phyloP scores from a whole-genome alignment of 1,140 invertebrate species.

The Brachionus calyciflorus region DNA sequence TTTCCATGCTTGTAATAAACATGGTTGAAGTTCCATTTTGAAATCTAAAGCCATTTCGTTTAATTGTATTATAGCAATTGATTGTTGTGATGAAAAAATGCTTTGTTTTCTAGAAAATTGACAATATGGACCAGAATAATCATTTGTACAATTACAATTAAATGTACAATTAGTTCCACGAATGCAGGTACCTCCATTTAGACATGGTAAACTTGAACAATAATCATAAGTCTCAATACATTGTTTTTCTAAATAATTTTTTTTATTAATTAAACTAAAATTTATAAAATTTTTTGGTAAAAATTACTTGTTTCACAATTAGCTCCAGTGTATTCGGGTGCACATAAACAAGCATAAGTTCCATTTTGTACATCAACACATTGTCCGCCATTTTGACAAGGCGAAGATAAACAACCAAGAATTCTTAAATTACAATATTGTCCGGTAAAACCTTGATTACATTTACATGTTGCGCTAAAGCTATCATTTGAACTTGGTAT shows the following conservation, averaged over 20 bases:
- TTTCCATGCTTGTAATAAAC: slow-evolving; percentile 14
- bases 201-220: slow-evolving; percentile 66
- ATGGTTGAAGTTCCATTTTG: slow-evolving; percentile 17
- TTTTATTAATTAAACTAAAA: slow-evolving; percentile 24
- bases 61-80: not conserved
- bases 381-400: slow-evolving; percentile 31
- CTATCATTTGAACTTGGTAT: slow-evolving; percentile 9
- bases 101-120: not conserved
- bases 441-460: slow-evolving; percentile 78
- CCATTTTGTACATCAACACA: slow-evolving; percentile 15
- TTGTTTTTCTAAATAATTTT: too few species aligned
- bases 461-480: slow-evolving; percentile 56
- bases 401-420: slow-evolving; percentile 49
- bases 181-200: slow-evolving; percentile 77
- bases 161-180: slow-evolving; percentile 47
- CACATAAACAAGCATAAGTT: not conserved
- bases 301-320: slow-evolving; percentile 59
- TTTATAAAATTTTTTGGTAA: not conserved
- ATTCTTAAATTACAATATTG: slow-evolving; percentile 86
- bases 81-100: not conserved
- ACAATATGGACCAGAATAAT: slow-evolving; percentile 15
- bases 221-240: slow-evolving; percentile 17
- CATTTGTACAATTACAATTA: slow-evolving; percentile 16
- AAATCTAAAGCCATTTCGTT: not conserved
- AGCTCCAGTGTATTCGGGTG: not conserved